phyloP scores from a whole-genome alignment of 2,888 invertebrate genomes.

The Microctonus brassicae region DNA sequence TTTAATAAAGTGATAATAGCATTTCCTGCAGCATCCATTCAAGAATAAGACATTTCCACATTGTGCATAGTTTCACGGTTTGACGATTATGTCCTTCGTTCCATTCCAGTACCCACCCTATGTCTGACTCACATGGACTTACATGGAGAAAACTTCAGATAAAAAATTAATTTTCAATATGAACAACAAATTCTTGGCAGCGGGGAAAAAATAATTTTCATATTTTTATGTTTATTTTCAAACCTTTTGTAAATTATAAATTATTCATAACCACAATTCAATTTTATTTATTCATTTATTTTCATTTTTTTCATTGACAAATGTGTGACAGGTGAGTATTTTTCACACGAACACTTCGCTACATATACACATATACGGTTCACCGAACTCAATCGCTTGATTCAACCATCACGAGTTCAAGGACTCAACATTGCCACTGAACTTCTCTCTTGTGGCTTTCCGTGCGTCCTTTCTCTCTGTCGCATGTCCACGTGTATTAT shows the following conservation, averaged over 20 bases:
- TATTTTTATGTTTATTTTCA: not conserved
- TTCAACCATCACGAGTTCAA: slow-evolving; percentile 23
- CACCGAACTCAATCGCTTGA: slow-evolving; percentile 20
- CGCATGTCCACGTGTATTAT: not conserved
- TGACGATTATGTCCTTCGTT: slow-evolving; percentile 52
- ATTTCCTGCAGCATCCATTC: slow-evolving; percentile 30
- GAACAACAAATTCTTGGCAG: too few species aligned
- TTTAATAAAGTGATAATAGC: slow-evolving; percentile 6
- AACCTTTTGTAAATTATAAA: not conserved
- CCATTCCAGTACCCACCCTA: slow-evolving; percentile 39
- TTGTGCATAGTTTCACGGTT: slow-evolving; percentile 53
- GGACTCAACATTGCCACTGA: slow-evolving; percentile 17
- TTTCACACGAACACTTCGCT: not conserved
- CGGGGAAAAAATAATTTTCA: not conserved
- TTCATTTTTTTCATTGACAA: not conserved
- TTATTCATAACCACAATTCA: too few species aligned
- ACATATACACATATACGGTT: not conserved
- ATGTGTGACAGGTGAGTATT: not conserved
- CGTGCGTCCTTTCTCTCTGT: slow-evolving; percentile 11
- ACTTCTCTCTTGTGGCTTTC: slow-evolving; percentile 11
- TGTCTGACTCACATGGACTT: slow-evolving; percentile 9
- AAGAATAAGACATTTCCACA: slow-evolving; percentile 37
- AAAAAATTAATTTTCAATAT: not conserved
- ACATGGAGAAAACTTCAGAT: not conserved
- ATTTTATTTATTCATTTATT: not conserved